These are phyloP conservation scores for Acholoe squamosa DNA, from an alignment of 2,888 invertebrate genomes.

Conservation along the genomic window DNA sequence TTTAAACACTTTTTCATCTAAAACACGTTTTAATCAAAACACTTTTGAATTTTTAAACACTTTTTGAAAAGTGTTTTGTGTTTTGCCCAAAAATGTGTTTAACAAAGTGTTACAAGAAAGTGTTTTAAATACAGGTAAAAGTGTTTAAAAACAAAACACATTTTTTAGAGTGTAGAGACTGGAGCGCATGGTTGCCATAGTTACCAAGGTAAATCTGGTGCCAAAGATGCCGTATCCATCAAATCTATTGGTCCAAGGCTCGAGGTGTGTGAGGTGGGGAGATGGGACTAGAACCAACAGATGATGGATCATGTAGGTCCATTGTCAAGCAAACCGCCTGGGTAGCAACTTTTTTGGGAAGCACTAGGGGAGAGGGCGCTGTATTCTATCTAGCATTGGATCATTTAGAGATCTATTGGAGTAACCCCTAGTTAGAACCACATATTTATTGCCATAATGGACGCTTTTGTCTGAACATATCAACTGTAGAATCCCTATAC, in stretches of 20 bases:
- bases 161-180: not conserved
- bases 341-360: not conserved
- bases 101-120: too few relatives aligned
- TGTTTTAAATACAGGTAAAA: too few relatives aligned
- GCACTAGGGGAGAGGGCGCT: not conserved
- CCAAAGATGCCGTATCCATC: not conserved
- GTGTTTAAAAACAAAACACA: too few relatives aligned
- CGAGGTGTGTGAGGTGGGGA: not conserved
- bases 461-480: too few relatives aligned
- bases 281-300: not conserved
- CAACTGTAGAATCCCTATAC: too few relatives aligned
- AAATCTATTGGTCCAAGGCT: not conserved
- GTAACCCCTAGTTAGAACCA: too few relatives aligned
- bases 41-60: too few relatives aligned
- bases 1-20: too few relatives aligned
- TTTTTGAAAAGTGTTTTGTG: too few relatives aligned
- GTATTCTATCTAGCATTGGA: not conserved
- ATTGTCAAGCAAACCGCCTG: not conserved
- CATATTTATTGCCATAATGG: too few relatives aligned
- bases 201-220: not conserved
- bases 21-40: too few relatives aligned
- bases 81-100: not conserved
- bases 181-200: conserved; percentile 17
- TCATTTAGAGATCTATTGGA: too few relatives aligned
- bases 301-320: not conserved